Evolutionary conservation across 1,140 invertebrate genomes (phyloP), one percentile per base, ranked within the genome.

Genomic region (Piezodorus guildinii): DNA sequence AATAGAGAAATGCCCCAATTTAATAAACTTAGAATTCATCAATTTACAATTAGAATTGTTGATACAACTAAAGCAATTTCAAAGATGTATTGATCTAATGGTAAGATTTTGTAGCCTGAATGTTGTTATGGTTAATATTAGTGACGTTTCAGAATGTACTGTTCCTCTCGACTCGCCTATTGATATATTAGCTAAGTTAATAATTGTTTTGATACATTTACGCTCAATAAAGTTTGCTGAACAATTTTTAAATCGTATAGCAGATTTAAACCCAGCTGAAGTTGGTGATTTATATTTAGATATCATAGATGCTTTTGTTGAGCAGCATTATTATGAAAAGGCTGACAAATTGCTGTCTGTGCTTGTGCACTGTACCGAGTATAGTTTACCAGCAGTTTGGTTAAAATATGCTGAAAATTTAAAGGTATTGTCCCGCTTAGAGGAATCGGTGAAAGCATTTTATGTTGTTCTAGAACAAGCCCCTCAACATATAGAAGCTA

Each of bases 221-320:
- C 77, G 83, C 61, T 80, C 84, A 6, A 80, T 83, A 68, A 75
- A 81, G 67, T 71, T 90, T 44, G 66, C 74, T 15, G 65, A 72
- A 25, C 70, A 65, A 39, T 68, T 77, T 16, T 75, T 84, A 0
- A 75, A 81, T 23, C 79, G 78, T 44, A 75, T 87, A 6, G 72
- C 86, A 30, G 77, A 83, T 65, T 78, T 81, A 67, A 80, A 81
- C 66, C 78, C 85, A 71, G 81, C 86, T 2, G 88, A 93, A 70
- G 83, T 83, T 64, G 90, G 93, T 3, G 91, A 96, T 77, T 76
- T 95, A 0, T 95, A 87, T 75, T 80, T 96, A 66, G 93, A 96
- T 73, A 81, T 96, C 54, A 90, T 90, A 14, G 94, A 97, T 77
- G 86, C 90, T 2, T 80, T 91, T 60, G 92, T 94, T 80, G 78